Base-by-base conservation (phyloP, 2,797 vertebrate genomes). In the Babyrousa celebensis region DNA sequence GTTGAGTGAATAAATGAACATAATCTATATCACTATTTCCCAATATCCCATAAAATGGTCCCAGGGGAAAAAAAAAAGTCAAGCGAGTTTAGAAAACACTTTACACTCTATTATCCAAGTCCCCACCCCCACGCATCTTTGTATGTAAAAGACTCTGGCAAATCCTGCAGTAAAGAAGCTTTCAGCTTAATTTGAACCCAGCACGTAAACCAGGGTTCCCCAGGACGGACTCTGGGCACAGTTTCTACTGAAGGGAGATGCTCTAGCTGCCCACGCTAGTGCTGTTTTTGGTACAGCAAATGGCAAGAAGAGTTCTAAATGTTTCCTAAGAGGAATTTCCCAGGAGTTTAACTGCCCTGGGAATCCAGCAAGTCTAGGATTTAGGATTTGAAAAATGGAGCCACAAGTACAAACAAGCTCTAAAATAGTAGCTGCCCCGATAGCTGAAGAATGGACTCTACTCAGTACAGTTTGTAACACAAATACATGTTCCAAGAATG, bases 311-410 rank as follows among this genome's bases (percentile, higher is more conserved):
- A 52, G 16, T 88, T 83, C 40, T 85, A 65, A 86, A 70, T 84
- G 52, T 72, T 65, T 94, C 60, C 65, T 86, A 21, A 40, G 36
- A 85, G 77, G 60, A 94, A 74, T 72, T 92, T 92, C 52, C 70
- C 43, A 74, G 21, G 32, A 85, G 32, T 84, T 89, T 77, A 89
- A 48, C 67, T 86, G 43, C 32, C n/a, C 43, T 68, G 52, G 62
- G 79, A 86, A 85, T 82, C 88, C 20, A 89, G 9, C 36, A 72
- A 68, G 27, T 62, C 18, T 68, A 88, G 83, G 63, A 84, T 79
- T 93, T 68, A 58, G 56, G 36, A 72, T 93, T 84, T 85, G 52
- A 83, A 23, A 80, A 84, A 95, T 43, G 60, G 62, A 91, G 65
- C 60, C 36, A 65, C 43, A 70, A 71, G 17, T 40, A 60, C n/a